Evolutionary conservation across 53 echinoderm and acorn worm species (phyloP), one percentile per base, ranked within the genome.

Genomic region (Pentamera pediparva): DNA sequence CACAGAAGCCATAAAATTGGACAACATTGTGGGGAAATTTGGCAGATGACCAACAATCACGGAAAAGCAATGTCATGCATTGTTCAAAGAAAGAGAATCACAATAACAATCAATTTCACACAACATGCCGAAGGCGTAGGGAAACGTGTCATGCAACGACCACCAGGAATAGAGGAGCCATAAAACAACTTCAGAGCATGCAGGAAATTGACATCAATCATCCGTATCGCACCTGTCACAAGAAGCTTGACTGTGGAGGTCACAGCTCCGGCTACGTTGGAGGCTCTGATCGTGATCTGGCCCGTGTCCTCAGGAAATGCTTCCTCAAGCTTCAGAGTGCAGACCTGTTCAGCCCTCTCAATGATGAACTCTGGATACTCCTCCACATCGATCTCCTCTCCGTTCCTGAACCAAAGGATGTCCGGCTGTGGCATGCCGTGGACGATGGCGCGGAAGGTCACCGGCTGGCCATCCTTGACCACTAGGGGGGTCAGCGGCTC

Each of bases 281-380:
- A 58, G 5, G 90, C 93, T 40, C 74, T 63, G 74, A 90, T 90
- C 31, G 83, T 83, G 37, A 90, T 78, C 69, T 86, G 78, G 3
- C 93, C 93, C 39, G 87, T 78, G 72, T 93, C 93, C 32, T 93
- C 93, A 7, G 93, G 89, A 79, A 93, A 89, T n/a, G 83, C 84
- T 50, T 93, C 93, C 63, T 90, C 87, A 9, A 90, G 78, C 8
- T 69, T 74, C 78, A 93, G 40, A 38, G 76, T 47, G 52, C 78
- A 81, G 50, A 93, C 79, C 26, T 83, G 83, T 20, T 70, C 86
- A 28, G 83, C 69, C 29, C 81, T 61, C 4, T 83, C 84, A 45
- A 87, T 73, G 18, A 69, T 86, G 61, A 85, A 93, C 60, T 93
- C 93, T 9, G 93, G 93, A 35, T 73, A 84, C 48, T 89, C 87